Evolutionary conservation across 2,113 vertebrate genomes (phyloP).

Genomic region (Sarotherodon lohbergeri): DNA sequence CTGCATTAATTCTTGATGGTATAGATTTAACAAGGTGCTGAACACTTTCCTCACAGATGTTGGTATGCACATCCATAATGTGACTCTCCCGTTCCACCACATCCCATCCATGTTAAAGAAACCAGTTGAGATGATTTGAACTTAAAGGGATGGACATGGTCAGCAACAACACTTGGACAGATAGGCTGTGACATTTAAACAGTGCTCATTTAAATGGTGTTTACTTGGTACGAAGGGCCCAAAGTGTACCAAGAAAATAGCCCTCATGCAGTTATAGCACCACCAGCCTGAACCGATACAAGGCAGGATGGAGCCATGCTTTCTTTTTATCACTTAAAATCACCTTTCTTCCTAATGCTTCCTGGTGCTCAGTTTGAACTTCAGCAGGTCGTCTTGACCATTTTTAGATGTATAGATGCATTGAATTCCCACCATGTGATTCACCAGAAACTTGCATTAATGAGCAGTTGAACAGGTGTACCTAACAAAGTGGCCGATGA

Average conservation of each 20-base stretch:
- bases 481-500: not conserved
- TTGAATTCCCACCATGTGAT: no score
- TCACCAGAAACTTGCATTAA: no score
- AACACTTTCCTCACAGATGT: not conserved
- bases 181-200: not conserved
- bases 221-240: not conserved
- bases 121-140: not conserved
- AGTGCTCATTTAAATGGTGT: not conserved
- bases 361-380: not conserved
- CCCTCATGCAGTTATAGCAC: not conserved
- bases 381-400: no score
- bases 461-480: not conserved
- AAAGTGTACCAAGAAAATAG: not conserved
- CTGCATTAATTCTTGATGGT: not conserved
- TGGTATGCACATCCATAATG: not conserved
- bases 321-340: not conserved
- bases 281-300: not conserved
- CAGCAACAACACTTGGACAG: accelerated
- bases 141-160: not conserved
- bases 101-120: not conserved
- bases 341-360: not conserved
- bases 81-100: not conserved
- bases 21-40: not conserved
- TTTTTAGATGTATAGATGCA: no score
- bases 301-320: not conserved